Base-by-base conservation (phyloP, 2,888 invertebrate genomes). In the Lomographa bimaculata region DNA sequence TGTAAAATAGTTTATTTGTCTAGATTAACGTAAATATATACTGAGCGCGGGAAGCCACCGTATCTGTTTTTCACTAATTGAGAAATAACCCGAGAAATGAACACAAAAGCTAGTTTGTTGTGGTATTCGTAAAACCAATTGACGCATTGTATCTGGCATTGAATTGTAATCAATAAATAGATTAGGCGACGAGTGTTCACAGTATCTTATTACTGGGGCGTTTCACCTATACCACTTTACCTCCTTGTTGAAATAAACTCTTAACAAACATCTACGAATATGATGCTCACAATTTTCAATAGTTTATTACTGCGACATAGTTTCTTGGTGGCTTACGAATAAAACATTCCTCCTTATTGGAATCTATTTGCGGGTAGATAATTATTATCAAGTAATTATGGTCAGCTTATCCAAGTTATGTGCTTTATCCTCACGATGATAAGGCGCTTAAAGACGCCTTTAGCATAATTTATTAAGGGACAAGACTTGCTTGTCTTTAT, bases 151-250 rank as follows among this genome's bases (percentile, higher is more conserved):
- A 53, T 55, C 54, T 56, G 55, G 50, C 48, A 57, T 50, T 59
- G 56, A 51, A 49, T 52, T 49, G 38, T 50, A 63, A 71, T 73
- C 65, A 69, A 69, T 67, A 58, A 71, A 73, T 75, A 73, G n/a
- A n/a, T n/a, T n/a, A 69, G 56, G 56, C 50, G 57, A 54, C 71
- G 10, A 27, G 17, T 74, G 70, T 64, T 64, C 59, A 43, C 39
- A 52, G 70, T 77, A 71, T 79, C 70, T 73, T 64, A 77, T 83
- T 82, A 79, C 79, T 48, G 71, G 74, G 79, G 79, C 74, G 77
- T 69, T 50, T 29, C 2, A 12, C n/a, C 30, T 17, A 5, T 4
- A 17, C 9, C 17, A 30, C 18, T 14, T 30, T 25, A 6, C 2
- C 11, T 14, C 37, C 12, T 25, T 37, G 29, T 37, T 7, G 1